These are phyloP conservation scores for Trachops cirrhosus DNA, from an alignment of 2,797 vertebrate genomes.

Conservation along the genomic window DNA sequence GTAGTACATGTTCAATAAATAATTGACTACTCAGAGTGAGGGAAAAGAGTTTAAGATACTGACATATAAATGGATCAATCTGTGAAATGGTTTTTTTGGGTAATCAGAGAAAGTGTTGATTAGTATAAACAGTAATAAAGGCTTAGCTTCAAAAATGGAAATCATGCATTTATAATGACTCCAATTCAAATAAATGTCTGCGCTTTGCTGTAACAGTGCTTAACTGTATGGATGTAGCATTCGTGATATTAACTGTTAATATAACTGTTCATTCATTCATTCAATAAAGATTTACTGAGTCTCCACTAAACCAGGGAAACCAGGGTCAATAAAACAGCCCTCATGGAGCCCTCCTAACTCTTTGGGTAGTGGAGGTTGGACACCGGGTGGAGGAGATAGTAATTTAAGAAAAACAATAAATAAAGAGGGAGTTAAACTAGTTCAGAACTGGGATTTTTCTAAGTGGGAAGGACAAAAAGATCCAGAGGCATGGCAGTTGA, in stretches of 20 bases:
- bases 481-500: neutral
- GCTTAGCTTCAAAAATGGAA: neutral
- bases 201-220: neutral
- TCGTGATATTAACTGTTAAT: neutral
- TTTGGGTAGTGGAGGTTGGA: neutral
- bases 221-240: neutral
- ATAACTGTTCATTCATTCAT: too few relatives aligned
- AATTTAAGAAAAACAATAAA: neutral
- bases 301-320: neutral
- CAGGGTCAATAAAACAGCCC: neutral
- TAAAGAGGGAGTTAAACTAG: neutral
- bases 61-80: neutral
- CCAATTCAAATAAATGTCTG: neutral
- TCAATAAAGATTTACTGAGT: neutral
- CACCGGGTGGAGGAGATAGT: neutral
- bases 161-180: neutral
- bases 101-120: neutral
- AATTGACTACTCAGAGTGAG: neutral
- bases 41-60: neutral
- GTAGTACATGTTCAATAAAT: neutral
- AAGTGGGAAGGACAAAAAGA: neutral
- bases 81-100: neutral
- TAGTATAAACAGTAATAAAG: neutral
- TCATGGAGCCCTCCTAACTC: neutral
- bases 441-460: neutral